phyloP scores from a whole-genome alignment of 1,140 invertebrate species.

The Orius insidiosus region DNA sequence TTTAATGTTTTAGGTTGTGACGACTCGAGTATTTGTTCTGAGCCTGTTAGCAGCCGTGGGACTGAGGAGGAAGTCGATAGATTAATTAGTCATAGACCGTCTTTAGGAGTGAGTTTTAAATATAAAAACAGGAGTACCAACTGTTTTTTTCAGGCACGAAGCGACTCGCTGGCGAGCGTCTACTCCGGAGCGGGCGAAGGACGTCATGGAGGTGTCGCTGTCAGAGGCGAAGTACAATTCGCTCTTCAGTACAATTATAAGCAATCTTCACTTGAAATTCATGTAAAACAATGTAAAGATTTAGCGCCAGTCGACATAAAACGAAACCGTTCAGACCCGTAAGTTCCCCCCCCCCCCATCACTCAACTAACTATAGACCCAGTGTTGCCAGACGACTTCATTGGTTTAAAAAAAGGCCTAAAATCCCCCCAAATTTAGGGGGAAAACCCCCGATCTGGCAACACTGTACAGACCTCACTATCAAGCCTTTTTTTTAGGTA shows the following conservation, averaged over 20 bases:
- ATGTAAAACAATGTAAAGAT: constrained; percentile 76
- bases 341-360: no score
- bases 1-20: constrained; percentile 19
- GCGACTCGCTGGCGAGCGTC: constrained; percentile 84
- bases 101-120: constrained; percentile 38
- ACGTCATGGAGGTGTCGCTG: constrained; percentile 73
- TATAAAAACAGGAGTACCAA: no score
- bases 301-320: constrained; percentile 80
- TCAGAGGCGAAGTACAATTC: constrained; percentile 84
- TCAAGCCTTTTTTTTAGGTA: no score
- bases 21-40: constrained; percentile 19
- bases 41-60: constrained; percentile 14
- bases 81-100: constrained; percentile 22
- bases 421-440: no score
- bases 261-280: constrained; percentile 69
- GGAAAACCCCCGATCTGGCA: no score
- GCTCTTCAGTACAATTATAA: constrained; percentile 86
- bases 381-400: no score
- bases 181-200: constrained; percentile 87
- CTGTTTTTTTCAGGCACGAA: constrained; percentile 54
- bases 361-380: no score
- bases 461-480: no score
- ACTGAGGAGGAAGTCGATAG: constrained; percentile 13
- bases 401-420: no score
- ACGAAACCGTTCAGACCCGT: constrained; percentile 82